Base-by-base conservation (phyloP, 2,888 invertebrate species). In the Chrysolina haemoptera region DNA sequence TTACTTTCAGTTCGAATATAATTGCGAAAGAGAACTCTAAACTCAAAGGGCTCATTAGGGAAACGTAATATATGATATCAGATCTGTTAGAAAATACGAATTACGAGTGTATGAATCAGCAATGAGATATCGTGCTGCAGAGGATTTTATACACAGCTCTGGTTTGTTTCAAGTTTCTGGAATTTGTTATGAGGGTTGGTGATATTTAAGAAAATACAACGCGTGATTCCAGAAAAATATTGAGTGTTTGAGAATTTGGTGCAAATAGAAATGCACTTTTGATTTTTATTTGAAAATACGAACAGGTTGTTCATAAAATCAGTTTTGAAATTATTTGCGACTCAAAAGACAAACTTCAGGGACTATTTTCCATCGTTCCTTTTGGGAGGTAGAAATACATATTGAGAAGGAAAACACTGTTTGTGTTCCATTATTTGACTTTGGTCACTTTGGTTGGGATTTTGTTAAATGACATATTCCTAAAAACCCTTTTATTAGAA, bases 51-150 rank as follows among this genome's bases (percentile, higher is more conserved):
- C 59, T 27, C 59, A 59, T 59, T 59, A 59, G 59, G 59, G 16
- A 59, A 27, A n/a, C 14, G 27, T 59, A 27, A 27, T 59, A 27
- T 59, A n/a, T 59, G 59, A 59, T 59, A 59, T 59, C 59, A 27
- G 59, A 27, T 59, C 27, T 12, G 27, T 8, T 22, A 27, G 59
- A 27, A n/a, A 22, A 27, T 27, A 27, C 0, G 16, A 27, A 27
- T 14, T 22, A 27, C 9, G 53, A 8, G 35, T 35, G 0, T 35
- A 35, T 59, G 22, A 27, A 59, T 59, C 27, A 27, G 22, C 5
- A 55, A 22, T 55, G 55, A 59, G 59, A 27, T 27, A 59, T 6
- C 4, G 22, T 22, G 59, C 9, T 0, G 22, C 16, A 27, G 14
- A 27, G 27, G 22, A 59, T 59, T 14, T 14, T 59, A 59, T 59